Evolutionary conservation across 2,113 vertebrate species (phyloP), one percentile per base, ranked within the genome.

Genomic region (Marmota monax): DNA sequence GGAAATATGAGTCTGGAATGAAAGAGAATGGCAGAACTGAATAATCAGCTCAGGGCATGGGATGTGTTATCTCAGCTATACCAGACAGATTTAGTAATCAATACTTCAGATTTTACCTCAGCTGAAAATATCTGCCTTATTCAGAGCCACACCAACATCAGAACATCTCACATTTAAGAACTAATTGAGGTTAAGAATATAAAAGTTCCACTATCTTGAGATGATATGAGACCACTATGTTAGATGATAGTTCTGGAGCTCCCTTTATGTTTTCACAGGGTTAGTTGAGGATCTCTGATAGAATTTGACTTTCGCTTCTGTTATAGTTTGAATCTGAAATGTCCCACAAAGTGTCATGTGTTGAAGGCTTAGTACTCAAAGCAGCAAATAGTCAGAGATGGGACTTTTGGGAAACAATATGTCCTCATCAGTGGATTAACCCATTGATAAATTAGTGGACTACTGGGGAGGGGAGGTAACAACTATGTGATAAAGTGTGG

Each of bases 261-360:
- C 5, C 13, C 27, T 9, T 20, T 8, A 14, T n/a, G 0, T 16
- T 1, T 25, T 29, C 17, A 27, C 12, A 17, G 37, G 1, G 1
- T 27, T 80, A 17, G 11, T 22, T n/a, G 12, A 65, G 4, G 16
- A 25, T 51, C 34, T 27, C 12, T 51, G 58, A 65, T 67, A 18
- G 7, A 65, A 5, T 91, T 53, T 34, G 7, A 18, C 5, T 45
- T 61, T 12, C 5, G 5, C 3, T 34, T 22, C 23, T 82, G 42
- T 45, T 76, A 70, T 18, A 4, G 2, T n/a, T 70, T 70, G 67
- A 34, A 70, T n/a, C 67, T 34, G 61, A 70, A 70, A 34, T 70
- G 34, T 70, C 32, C 16, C 32, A 34, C 67, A 69, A 69, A 13
- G 14, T n/a, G 7, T 69, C 67, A 34, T 34, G 32, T 69, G 65